Conservation (phyloP, 2,113 vertebrate species). For the Pseudorectes ferrugineus region DNA sequence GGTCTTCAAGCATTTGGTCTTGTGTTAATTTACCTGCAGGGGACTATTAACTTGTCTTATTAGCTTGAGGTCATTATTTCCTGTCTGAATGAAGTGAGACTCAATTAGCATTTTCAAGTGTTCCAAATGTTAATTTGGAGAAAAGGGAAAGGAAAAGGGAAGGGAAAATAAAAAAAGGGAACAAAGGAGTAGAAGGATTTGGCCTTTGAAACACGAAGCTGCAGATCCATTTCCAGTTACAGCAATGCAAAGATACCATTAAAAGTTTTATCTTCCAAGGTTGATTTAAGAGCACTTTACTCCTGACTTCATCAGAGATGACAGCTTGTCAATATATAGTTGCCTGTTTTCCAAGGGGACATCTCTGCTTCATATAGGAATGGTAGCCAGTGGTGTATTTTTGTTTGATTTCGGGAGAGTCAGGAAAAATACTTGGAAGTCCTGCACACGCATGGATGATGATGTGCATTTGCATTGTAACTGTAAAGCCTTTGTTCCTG, state of each 20-base stretch:
- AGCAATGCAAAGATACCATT: neutral
- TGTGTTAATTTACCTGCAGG: constrained; percentile 53
- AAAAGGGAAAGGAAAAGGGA: neutral
- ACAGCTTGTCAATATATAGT: neutral
- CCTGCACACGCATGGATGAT: neutral
- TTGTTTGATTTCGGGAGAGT: neutral
- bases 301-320: neutral
- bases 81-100: constrained; percentile 45
- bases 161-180: neutral
- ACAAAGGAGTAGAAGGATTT: neutral
- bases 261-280: neutral
- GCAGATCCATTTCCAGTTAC: neutral
- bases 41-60: constrained; percentile 52
- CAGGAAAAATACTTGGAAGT: neutral
- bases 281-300: neutral
- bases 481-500: neutral
- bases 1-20: constrained; percentile 44
- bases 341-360: neutral
- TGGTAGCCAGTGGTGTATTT: neutral
- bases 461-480: neutral
- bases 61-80: constrained; percentile 60
- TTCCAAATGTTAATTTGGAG: constrained; percentile 37
- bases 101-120: constrained; percentile 44
- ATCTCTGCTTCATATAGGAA: neutral
- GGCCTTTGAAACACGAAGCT: neutral